A percentile compares a stretch with the other conserved stretches of the same genome.
Evolutionary conservation across 2,113 vertebrate species (phyloP).

Genomic region (Gulo gulo): DNA sequence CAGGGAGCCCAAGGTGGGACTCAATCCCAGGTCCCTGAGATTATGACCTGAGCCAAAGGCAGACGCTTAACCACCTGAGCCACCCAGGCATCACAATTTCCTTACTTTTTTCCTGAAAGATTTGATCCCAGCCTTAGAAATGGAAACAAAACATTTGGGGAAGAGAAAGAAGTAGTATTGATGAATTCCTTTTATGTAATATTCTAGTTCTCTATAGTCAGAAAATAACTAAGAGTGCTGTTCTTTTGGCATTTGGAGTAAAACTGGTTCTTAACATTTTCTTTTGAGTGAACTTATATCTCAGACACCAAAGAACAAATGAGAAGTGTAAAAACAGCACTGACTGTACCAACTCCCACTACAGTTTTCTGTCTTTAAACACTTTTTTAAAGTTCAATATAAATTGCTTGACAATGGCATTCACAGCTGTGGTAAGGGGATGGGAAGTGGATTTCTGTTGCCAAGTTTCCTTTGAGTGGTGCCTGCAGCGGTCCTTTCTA

Average conservation of each 20-base stretch:
- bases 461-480: slow-evolving; percentile 64
- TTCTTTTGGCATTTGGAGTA: slow-evolving; percentile 32
- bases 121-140: slow-evolving; percentile 1
- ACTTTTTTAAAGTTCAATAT: slow-evolving; percentile 55
- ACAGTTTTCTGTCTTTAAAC: slow-evolving; percentile 67
- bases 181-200: neutral
- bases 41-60: neutral
- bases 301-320: slow-evolving; percentile 46
- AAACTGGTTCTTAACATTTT: slow-evolving; percentile 8
- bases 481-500: slow-evolving; percentile 4
- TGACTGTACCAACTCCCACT: slow-evolving; percentile 42
- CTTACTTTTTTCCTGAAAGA: neutral
- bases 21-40: no score
- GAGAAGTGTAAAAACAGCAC: slow-evolving; percentile 41
- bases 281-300: slow-evolving; percentile 53
- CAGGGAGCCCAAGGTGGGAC: no score
- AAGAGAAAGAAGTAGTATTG: neutral
- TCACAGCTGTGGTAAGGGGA: slow-evolving; percentile 59
- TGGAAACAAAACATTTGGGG: neutral
- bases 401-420: slow-evolving; percentile 64
- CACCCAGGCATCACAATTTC: neutral
- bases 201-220: neutral
- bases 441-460: slow-evolving; percentile 33
- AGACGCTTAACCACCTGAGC: neutral
- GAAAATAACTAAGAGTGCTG: slow-evolving; percentile 24